These are phyloP conservation scores for Paramormyrops hopkinsi DNA, from an alignment of 2,797 vertebrate genomes.

Conservation along the genomic window DNA sequence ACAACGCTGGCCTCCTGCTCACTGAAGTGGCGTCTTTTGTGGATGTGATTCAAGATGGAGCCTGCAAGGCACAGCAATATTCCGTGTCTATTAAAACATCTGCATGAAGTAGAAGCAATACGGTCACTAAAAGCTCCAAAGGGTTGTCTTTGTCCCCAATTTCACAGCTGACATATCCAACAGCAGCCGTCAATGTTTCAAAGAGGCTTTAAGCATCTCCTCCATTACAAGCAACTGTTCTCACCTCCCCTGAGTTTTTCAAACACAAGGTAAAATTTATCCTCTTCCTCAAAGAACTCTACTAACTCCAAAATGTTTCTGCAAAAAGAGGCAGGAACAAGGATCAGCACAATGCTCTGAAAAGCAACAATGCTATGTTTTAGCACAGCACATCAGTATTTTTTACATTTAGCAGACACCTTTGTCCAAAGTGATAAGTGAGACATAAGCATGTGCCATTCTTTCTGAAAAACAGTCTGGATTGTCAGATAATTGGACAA, in stretches of 20 bases:
- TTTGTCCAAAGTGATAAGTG: neutral
- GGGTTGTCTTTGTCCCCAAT: neutral
- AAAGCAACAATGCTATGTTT: neutral
- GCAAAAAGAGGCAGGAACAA: neutral
- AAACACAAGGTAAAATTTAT: constrained; percentile 96
- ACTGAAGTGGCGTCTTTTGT: constrained; percentile 84
- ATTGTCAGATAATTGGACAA: neutral
- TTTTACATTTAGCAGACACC: neutral
- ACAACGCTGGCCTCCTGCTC: constrained; percentile 93
- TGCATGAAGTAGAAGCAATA: neutral
- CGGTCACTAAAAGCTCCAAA: neutral
- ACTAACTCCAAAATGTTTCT: constrained; percentile 96
- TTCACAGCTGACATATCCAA: neutral
- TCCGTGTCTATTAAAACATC: neutral
- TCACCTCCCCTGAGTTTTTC: constrained; percentile 92
- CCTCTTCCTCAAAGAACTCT: constrained; percentile 96
- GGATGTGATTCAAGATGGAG: constrained; percentile 92
- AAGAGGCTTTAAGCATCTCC: neutral
- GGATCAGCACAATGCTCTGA: neutral
- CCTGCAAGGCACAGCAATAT: constrained; percentile 51
- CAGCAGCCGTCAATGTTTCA: neutral
- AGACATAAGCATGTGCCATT: neutral
- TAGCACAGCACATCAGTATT: neutral
- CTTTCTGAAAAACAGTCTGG: neutral
- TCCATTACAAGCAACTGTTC: neutral